A percentile compares a stretch with the other conserved stretches of the same genome.
These are phyloP conservation scores for Julus scanicus DNA, from an alignment of 2,888 invertebrate genomes.

Conservation along the genomic window DNA sequence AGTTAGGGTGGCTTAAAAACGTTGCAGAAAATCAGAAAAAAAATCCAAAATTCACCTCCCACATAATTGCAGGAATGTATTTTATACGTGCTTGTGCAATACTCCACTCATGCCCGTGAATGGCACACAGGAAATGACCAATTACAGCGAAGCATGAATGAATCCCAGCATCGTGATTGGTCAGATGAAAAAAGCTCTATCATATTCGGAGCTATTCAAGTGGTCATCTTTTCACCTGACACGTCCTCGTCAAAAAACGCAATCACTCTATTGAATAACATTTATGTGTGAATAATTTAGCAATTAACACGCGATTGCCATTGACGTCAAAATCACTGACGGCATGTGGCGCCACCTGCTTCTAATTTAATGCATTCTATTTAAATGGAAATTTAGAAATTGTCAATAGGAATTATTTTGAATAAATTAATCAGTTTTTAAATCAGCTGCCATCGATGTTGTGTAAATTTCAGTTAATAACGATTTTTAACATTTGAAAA, in stretches of 20 bases:
- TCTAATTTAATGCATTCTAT: background rate
- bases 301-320: constrained; percentile 13
- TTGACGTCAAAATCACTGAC: background rate
- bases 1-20: constrained; percentile 21
- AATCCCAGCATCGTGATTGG: constrained; percentile 12
- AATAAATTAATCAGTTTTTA: too few species aligned
- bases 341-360: background rate
- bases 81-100: constrained; percentile 52
- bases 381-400: background rate
- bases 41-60: constrained; percentile 41
- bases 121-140: constrained; percentile 56
- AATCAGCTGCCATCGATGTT: too few species aligned
- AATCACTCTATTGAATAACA: constrained; percentile 18
- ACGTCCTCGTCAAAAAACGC: constrained; percentile 41
- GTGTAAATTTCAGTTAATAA: too few species aligned
- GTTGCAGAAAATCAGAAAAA: constrained; percentile 38
- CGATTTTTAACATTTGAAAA: too few species aligned
- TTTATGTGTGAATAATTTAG: constrained; percentile 35
- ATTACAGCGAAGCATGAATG: constrained; percentile 52
- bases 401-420: too few species aligned
- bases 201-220: background rate
- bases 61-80: constrained; percentile 52
- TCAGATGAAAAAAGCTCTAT: background rate
- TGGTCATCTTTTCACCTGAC: constrained; percentile 44
- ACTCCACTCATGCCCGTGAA: constrained; percentile 52